These are phyloP conservation scores for Lycaena phlaeas DNA, from an alignment of 2,888 invertebrate genomes.

Conservation along the genomic window DNA sequence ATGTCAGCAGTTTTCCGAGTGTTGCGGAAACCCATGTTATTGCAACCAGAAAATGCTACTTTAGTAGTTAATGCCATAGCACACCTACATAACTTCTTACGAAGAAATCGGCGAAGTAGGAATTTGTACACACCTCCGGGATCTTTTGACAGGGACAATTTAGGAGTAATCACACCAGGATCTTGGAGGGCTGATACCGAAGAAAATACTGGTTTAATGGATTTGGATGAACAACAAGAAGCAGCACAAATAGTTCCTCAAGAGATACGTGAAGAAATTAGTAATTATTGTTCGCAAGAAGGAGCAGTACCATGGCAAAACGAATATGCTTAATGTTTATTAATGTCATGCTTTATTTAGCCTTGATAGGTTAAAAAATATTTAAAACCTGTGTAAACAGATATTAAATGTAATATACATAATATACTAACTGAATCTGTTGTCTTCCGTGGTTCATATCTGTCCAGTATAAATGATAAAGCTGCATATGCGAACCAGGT, in stretches of 20 bases:
- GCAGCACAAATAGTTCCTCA: constrained; percentile 19
- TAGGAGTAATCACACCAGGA: constrained; percentile 15
- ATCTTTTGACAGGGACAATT: constrained; percentile 11
- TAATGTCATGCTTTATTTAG: too few relatives aligned
- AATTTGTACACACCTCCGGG: constrained; percentile 12
- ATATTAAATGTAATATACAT: too few relatives aligned
- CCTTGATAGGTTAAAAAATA: too few relatives aligned
- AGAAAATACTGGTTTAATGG: constrained; percentile 15
- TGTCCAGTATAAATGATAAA: constrained; percentile 20
- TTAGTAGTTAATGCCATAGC: constrained; percentile 11
- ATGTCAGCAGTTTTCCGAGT: constrained; percentile 15
- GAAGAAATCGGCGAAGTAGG: constrained; percentile 13
- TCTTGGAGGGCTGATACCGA: constrained; percentile 17
- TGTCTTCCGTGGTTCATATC: constrained; percentile 18
- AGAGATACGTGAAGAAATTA: constrained; percentile 18
- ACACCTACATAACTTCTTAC: constrained; percentile 14
- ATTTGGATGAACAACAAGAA: constrained; percentile 19
- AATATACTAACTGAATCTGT: constrained; percentile 14
- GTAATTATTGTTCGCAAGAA: constrained; percentile 20
- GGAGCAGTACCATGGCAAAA: constrained; percentile 20
- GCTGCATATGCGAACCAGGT: constrained; percentile 17
- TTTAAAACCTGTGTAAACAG: too few relatives aligned
- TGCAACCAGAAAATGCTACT: constrained; percentile 15
- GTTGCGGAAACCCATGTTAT: constrained; percentile 17
- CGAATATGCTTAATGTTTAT: constrained; percentile 22